These are phyloP conservation scores for Lerista edwardsae DNA, from an alignment of 2,797 vertebrate species.

Conservation along the genomic window DNA sequence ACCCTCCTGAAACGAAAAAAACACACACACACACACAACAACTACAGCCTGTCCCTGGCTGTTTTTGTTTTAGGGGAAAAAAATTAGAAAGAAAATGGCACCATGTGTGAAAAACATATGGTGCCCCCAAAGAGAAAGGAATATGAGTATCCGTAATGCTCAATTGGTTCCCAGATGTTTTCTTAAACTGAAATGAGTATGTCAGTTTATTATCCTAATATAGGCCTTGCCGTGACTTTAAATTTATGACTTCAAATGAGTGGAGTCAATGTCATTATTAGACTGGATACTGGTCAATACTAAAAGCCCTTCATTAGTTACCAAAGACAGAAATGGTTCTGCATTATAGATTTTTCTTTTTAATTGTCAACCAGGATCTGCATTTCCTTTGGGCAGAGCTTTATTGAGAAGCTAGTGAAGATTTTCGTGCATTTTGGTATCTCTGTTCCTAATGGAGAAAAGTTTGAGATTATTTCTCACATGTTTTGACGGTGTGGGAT, in stretches of 20 bases:
- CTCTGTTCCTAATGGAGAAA: conserved; percentile 10
- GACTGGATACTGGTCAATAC: conserved; percentile 68
- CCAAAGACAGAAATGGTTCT: conserved; percentile 72
- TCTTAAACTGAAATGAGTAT: conserved; percentile 71
- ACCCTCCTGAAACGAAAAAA: not conserved
- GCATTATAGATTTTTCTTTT: conserved; percentile 66
- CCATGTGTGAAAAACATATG: conserved; percentile 48
- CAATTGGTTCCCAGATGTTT: conserved; percentile 51
- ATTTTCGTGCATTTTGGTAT: conserved; percentile 44
- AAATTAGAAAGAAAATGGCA: not conserved
- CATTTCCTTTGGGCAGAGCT: conserved; percentile 64
- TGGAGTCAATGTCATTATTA: conserved; percentile 73
- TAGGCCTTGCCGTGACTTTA: conserved; percentile 58
- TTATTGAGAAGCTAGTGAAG: conserved; percentile 64
- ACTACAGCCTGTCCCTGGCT: not conserved
- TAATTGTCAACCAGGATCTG: conserved; percentile 67
- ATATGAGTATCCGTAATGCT: conserved; percentile 49
- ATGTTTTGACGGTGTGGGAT: conserved; percentile 24
- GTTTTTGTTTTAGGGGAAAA: not conserved
- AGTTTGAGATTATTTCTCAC: conserved; percentile 38
- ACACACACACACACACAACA: too few species aligned
- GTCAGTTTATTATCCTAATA: conserved; percentile 69
- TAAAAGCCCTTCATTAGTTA: conserved; percentile 73
- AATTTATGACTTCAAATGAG: conserved; percentile 72
- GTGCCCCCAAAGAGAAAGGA: conserved; percentile 47